Evolutionary conservation across 2,113 vertebrate species (phyloP), one percentile per base, ranked within the genome.

Genomic region (Microcebus murinus): DNA sequence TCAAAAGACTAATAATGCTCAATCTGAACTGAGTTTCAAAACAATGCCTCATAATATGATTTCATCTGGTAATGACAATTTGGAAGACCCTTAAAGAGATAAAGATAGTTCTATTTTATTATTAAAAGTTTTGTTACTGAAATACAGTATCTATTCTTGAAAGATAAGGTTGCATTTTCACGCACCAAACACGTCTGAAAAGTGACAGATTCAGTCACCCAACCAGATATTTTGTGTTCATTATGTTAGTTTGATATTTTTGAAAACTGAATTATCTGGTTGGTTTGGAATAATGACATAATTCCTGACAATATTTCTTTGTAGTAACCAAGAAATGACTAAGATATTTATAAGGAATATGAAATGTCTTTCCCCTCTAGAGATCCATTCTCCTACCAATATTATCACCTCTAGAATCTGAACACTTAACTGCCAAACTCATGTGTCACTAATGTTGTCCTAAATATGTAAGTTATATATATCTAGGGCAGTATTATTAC

Each of bases 321-420:
- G 77, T 14, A 81, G 70, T 76, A 93, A 57, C 65, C 39, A 93
- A 90, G 67, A 95, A 87, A 88, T 55, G 8, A 92, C 20, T 48
- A 55, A 92, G 27, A 52, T 88, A 71, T 87, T 83, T 76, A 91
- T 18, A 88, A 91, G n/a, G 39, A 10, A 81, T 85, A 27, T n/a
- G 52, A 91, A 85, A 76, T 91, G 0, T 77, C 52, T 76, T 61
- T 79, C 61, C 18, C 17, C 27, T 67, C 89, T 18, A 57, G n/a
- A 95, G 31, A 88, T 34, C 39, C 36, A 45, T 61, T 92, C 45
- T 94, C 48, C 57, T 95, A 36, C 21, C 27, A 63, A 88, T 88
- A 91, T 96, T 42, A 91, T 65, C 39, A 68, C 21, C 8, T 91
- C 48, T 94, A 91, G 23, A 96, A 81, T 95, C 15, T 91, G 57